These are phyloP conservation scores for Onychomys leucogaster DNA, from an alignment of 2,797 vertebrate genomes.

Conservation along the genomic window DNA sequence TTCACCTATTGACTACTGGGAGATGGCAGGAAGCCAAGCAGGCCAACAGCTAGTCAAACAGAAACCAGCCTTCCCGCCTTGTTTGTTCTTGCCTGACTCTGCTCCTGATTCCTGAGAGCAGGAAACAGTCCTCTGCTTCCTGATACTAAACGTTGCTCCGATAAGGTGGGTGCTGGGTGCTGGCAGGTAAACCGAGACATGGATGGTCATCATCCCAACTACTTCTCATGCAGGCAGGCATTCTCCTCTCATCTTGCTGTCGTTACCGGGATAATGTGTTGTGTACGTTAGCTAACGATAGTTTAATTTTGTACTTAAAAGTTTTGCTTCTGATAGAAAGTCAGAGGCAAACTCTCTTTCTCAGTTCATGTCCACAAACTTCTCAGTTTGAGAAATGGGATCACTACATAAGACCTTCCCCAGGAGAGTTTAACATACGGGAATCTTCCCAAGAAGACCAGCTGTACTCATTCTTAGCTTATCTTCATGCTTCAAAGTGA, in stretches of 20 bases:
- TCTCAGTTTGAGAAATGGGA: background rate
- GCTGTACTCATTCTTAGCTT: background rate
- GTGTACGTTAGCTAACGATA: background rate
- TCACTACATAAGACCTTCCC: background rate
- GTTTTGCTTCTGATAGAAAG: background rate
- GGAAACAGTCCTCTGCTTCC: slow-evolving; percentile 46
- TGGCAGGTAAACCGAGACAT: background rate
- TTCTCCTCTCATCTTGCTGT: background rate
- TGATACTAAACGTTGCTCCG: background rate
- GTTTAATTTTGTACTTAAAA: slow-evolving; percentile 25
- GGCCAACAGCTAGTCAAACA: slow-evolving; percentile 69
- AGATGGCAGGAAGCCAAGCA: slow-evolving; percentile 19
- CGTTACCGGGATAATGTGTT: background rate
- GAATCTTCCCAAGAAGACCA: background rate
- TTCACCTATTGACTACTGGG: background rate
- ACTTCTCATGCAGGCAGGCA: background rate
- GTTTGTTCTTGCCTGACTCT: slow-evolving; percentile 74
- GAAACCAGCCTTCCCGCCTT: slow-evolving; percentile 78
- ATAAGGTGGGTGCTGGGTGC: slow-evolving; percentile 1
- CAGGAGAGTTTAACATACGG: background rate
- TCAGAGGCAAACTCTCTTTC: background rate
- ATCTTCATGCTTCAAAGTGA: background rate
- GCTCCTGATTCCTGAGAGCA: slow-evolving; percentile 36
- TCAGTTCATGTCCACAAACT: background rate
- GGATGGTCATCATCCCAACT: background rate